These are phyloP conservation scores for Aricia agestis DNA, from an alignment of 1,140 invertebrate genomes.

Conservation along the genomic window DNA sequence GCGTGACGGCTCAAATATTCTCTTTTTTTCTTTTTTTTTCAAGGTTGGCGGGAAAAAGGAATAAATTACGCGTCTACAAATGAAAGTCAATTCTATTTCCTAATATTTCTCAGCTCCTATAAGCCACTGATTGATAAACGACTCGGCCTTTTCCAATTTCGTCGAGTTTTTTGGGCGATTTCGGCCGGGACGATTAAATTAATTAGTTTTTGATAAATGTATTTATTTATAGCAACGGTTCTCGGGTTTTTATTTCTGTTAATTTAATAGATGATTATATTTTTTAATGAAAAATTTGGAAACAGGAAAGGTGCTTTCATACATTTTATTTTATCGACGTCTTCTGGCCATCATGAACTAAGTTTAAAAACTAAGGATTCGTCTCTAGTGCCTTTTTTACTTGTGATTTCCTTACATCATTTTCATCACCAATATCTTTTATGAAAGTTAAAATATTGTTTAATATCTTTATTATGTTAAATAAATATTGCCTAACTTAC, in stretches of 20 bases:
- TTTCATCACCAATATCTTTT: too few relatives aligned
- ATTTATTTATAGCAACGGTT: not conserved
- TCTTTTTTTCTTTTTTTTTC: not conserved
- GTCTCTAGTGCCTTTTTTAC: too few relatives aligned
- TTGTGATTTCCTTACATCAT: too few relatives aligned
- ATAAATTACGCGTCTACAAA: slow-evolving; percentile 14
- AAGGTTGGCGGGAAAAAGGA: slow-evolving; percentile 12
- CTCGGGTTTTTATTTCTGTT: not conserved
- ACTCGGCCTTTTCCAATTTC: not conserved
- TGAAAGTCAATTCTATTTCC: slow-evolving; percentile 15
- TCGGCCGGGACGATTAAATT: not conserved
- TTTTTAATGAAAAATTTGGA: not conserved
- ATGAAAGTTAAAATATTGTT: too few relatives aligned
- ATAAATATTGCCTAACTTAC: too few relatives aligned
- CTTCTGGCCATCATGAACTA: too few relatives aligned
- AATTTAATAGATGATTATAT: too few relatives aligned
- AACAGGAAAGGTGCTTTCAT: not conserved
- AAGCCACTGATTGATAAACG: slow-evolving; percentile 12
- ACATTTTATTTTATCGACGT: too few relatives aligned
- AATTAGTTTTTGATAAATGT: slow-evolving; percentile 4
- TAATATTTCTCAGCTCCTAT: slow-evolving; percentile 6
- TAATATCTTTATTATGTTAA: too few relatives aligned
- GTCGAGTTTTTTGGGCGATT: not conserved
- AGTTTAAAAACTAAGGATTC: too few relatives aligned
- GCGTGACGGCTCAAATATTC: not conserved